These are phyloP conservation scores for Procavia capensis DNA, from an alignment of 2,113 vertebrate genomes.

Conservation along the genomic window DNA sequence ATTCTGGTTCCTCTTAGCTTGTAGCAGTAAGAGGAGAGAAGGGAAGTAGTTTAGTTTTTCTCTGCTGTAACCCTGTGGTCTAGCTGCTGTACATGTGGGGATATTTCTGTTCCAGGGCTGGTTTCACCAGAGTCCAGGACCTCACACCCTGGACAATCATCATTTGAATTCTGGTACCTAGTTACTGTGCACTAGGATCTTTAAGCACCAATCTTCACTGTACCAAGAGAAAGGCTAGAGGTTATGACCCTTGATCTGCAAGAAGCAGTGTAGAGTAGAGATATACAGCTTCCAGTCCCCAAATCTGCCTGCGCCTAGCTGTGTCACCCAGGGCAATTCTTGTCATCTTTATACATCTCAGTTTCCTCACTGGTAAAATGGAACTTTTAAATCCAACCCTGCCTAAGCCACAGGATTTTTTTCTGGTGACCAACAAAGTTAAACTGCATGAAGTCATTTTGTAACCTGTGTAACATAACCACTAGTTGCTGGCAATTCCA, in stretches of 20 bases:
- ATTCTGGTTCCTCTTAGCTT: conserved; percentile 52
- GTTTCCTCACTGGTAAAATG: not conserved
- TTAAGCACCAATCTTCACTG: not conserved
- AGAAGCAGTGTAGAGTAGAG: not conserved
- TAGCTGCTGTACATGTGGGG: not conserved
- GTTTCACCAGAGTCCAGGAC: not conserved
- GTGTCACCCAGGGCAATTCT: not conserved
- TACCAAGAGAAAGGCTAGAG: not conserved
- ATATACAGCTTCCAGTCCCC: not conserved
- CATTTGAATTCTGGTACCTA: not conserved
- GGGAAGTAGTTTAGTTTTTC: not conserved
- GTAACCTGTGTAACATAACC: not conserved
- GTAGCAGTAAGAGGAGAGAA: not conserved
- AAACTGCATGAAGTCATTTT: not conserved
- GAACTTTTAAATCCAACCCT: not conserved
- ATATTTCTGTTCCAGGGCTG: not conserved
- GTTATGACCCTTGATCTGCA: not conserved
- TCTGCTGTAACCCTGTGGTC: not conserved
- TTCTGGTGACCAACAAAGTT: not conserved
- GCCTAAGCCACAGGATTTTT: not conserved
- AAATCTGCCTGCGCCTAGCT: not conserved
- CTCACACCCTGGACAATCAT: not conserved
- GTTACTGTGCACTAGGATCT: not conserved
- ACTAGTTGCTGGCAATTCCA: not conserved
- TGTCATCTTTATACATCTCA: not conserved